Base-by-base conservation (phyloP, 2,888 invertebrate species). In the Aspidiotus rigidus region DNA sequence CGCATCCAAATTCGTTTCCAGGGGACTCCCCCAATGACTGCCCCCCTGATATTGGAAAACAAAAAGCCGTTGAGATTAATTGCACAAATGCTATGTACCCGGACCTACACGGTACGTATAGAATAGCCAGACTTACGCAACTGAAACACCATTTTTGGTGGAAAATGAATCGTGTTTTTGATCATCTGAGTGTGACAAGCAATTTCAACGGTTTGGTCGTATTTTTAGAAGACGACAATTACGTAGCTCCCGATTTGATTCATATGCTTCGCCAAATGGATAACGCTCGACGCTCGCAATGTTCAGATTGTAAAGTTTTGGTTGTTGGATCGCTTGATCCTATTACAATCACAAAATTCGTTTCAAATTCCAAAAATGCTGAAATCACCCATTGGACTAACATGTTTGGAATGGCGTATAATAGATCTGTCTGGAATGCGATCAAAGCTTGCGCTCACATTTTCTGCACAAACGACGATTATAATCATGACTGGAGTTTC, bases 61-160 rank as follows among this genome's bases (percentile, higher is more conserved):
- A 90, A 74, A 97, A 97, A 77, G 97, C 97, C 0, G 78, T 89
- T 72, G 83, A 85, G 74, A 79, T 84, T 70, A 88, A 88, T 75
- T 99, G 99, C 79, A 89, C 87, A 75, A 98, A 98, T 79, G 94
- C 95, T 0, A 80, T 88, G 11, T 86, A 89, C 78, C 96, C 98
- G 5, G 98, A 99, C 77, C 83, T 93, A 17, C 97, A 98, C 80
- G 98, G 97, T 0, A 97, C 99, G 78, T 99, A 97, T 79, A 81
- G 98, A 63, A 95, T 97, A 77, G 95, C 97, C 0, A 91, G 91
- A 76, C 94, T 95, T 78, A 93, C 96, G 0, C 98, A 97, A 79
- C 97, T 96, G 0, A 99, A 99, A 77, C 98, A 98, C 78, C 99
- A 99, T 77, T 99, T 98, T 98, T 97, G 97, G 93, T 99, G 98